Percentiles rank a stretch among this genome's conserved stretches.
Conservation (phyloP, 2,888 invertebrate species). For the Pollenia labialis region DNA sequence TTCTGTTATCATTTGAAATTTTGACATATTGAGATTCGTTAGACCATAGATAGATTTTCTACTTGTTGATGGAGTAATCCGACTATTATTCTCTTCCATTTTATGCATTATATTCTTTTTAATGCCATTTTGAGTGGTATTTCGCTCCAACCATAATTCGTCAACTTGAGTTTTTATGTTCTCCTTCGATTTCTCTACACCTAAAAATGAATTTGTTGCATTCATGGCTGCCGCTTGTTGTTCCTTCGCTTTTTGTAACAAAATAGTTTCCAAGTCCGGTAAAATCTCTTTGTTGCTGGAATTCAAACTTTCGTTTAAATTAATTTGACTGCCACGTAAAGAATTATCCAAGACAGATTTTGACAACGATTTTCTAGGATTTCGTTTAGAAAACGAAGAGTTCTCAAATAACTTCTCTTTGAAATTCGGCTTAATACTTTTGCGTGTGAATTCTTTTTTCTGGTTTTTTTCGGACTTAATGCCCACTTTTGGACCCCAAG, state of each 20-base stretch:
- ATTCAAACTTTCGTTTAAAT: slow-evolving; percentile 33
- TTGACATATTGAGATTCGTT: slow-evolving; percentile 83
- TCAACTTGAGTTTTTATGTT: slow-evolving; percentile 81
- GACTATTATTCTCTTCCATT: slow-evolving; percentile 65
- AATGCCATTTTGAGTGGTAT: slow-evolving; percentile 73
- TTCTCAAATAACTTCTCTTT: slow-evolving; percentile 88
- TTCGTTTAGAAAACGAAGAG: slow-evolving; percentile 89
- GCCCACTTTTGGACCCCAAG: slow-evolving; percentile 83
- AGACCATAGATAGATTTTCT: slow-evolving; percentile 81
- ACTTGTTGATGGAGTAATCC: not conserved
- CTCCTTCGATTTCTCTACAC: slow-evolving; percentile 72
- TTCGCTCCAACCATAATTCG: slow-evolving; percentile 86
- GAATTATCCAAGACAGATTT: slow-evolving; percentile 73
- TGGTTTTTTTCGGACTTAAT: slow-evolving; percentile 29
- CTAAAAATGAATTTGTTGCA: slow-evolving; percentile 75
- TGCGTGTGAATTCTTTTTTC: slow-evolving; percentile 34
- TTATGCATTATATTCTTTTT: slow-evolving; percentile 30
- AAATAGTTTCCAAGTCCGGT: slow-evolving; percentile 83
- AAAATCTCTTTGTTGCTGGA: slow-evolving; percentile 74
- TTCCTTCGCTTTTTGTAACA: slow-evolving; percentile 81
- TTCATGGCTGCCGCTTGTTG: slow-evolving; percentile 74
- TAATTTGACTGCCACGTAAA: slow-evolving; percentile 35
- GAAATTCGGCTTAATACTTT: slow-evolving; percentile 78
- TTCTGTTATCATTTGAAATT: slow-evolving; percentile 66
- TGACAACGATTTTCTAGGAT: slow-evolving; percentile 89